Base-by-base conservation (phyloP, 2,888 invertebrate genomes). In the Digitonthophagus gazella region DNA sequence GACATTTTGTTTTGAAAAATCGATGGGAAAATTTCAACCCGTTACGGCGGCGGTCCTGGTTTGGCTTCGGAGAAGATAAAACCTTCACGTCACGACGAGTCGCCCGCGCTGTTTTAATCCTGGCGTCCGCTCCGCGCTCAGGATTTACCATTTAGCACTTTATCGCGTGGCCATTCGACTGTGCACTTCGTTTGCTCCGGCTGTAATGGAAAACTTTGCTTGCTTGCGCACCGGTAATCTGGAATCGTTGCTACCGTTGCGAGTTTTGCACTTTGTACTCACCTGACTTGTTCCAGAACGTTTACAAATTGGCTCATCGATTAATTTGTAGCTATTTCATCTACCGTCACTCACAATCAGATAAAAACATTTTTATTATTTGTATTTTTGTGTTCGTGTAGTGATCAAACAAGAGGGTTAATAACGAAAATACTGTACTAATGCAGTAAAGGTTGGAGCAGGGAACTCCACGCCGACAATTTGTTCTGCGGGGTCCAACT, bases 171-270 rank as follows among this genome's bases (percentile, higher is more conserved):
- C 28, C 28, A 44, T 44, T 44, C 28, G 28, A 58, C 58, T 18
- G 58, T 58, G 8, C n/a, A 61, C 61, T 19, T 61, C 61, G 61
- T 61, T 58, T 61, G 19, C 19, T 19, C 28, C 28, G 20, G 20
- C n/a, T 61, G 61, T 20, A 61, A 61, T 61, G 18, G 18, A 61
- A 61, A 61, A 61, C 18, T 57, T 57, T 57, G 57, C 16, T 57
- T 57, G 28, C 28, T 44, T 44, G 8, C 11, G 28, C 28, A 44
- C 28, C 28, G 28, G 28, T 44, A 44, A 44, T 44, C 28, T 44
- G 8, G 11, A 44, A 44, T 44, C 11, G 28, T 11, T 44, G 6
- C 6, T 44, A 44, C 28, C 28, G 11, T 11, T 44, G 6, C 6
- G 8, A 6, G 3, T 44, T 44, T 44, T 44, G 28, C 28, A 44